Base-by-base conservation (phyloP, 1,140 invertebrate genomes). In the Zaprionus davidi region DNA sequence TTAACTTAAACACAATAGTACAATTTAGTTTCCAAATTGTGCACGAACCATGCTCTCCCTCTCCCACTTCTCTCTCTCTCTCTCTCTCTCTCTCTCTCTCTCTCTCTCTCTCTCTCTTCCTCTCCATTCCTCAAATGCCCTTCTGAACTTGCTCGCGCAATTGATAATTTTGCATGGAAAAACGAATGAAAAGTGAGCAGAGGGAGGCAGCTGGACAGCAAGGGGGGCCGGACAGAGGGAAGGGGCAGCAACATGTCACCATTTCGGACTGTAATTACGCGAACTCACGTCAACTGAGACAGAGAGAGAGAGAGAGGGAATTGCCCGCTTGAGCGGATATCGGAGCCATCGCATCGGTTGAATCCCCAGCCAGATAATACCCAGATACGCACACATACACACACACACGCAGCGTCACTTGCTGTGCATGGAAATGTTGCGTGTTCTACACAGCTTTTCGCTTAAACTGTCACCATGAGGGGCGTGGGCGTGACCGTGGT, bases 1-100 rank as follows among this genome's bases (percentile, higher is more conserved):
- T 90, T 90, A 90, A 90, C 85, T 90, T 90, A 90, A 90, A 90
- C 90, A 90, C 85, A 90, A 90, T 90, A 85, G 85, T 82, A 90
- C 81, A 90, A 90, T 90, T 90, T 90, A 90, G 86, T 85, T 90
- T 85, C 66, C 76, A 79, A 90, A 90, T 90, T 90, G 86, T 73
- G 75, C 72, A 70, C 69, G 81, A 71, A 55, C 41, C 84, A 59
- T 71, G 66, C 28, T 36, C 9, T 12, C 12, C 34, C 15, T 22
- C 24, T 41, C 56, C 17, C 36, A n/a, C n/a, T n/a, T 7, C 49
- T 20, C 7, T 22, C 34, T 38, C 34, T 13, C 24, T 20, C 36
- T 7, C 49, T 20, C 7, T 22, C 34, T 38, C 34, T 13, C 24
- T 20, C 13, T 31, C 24, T 20, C 15, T 22, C 38, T 20, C 24